Percentiles rank a stretch among this genome's conserved stretches.
Conservation (phyloP, 2,888 invertebrate genomes). For the Cryptosula pallasiana region DNA sequence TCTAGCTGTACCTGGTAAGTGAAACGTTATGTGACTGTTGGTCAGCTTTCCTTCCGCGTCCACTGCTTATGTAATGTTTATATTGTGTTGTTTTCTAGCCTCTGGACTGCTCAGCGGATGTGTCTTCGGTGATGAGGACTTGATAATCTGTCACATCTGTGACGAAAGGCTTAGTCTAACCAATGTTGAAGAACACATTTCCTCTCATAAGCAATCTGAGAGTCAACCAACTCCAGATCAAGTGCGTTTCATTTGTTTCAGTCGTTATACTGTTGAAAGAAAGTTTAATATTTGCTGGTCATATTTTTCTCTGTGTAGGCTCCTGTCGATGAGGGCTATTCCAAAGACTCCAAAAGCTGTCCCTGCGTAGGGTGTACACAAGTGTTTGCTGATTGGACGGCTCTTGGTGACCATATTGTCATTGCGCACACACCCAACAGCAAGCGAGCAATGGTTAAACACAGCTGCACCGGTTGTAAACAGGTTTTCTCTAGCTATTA, state of each 20-base stretch:
- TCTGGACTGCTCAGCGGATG: not conserved
- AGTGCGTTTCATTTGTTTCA: too few relatives aligned
- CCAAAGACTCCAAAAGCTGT: not conserved
- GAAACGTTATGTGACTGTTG: too few relatives aligned
- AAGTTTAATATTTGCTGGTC: too few relatives aligned
- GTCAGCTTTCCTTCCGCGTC: too few relatives aligned
- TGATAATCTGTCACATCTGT: not conserved
- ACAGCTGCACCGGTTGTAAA: not conserved
- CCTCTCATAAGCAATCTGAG: not conserved
- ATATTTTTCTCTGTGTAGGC: too few relatives aligned
- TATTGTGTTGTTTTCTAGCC: too few relatives aligned
- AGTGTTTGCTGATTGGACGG: not conserved
- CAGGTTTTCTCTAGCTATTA: not conserved
- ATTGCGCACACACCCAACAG: not conserved
- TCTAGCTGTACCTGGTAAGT: slow-evolving; percentile 6
- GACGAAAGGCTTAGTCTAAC: not conserved
- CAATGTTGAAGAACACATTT: not conserved
- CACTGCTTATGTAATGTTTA: too few relatives aligned
- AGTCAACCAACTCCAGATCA: not conserved
- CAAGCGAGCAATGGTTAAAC: not conserved
- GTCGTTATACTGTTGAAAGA: too few relatives aligned
- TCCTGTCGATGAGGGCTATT: not conserved
- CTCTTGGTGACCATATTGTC: slow-evolving; percentile 12
- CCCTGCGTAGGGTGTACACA: not conserved
- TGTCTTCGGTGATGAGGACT: not conserved